Conservation (phyloP, 1,140 invertebrate species). For the Aphelenchoides besseyi region DNA sequence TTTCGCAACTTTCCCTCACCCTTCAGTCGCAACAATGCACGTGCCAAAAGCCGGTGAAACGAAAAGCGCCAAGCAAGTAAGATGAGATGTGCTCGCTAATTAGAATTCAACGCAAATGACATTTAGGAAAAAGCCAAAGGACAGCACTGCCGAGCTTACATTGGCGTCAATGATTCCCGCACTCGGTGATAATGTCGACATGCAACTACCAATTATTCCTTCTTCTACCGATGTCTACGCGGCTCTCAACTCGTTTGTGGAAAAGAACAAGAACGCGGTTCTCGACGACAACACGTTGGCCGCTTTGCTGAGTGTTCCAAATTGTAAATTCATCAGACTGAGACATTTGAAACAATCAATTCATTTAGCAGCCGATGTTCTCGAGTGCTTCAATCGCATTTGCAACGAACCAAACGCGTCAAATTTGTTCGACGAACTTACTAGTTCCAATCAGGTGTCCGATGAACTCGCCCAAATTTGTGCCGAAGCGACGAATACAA, state of each 20-base stretch:
- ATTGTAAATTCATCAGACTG: slow-evolving; percentile 17
- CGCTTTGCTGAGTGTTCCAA: slow-evolving; percentile 6
- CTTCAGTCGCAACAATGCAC: slow-evolving; percentile 33
- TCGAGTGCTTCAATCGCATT: slow-evolving; percentile 4
- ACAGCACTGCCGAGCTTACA: not conserved
- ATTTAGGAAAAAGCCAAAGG: slow-evolving; percentile 1
- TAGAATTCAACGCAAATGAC: not conserved
- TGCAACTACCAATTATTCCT: slow-evolving; percentile 30
- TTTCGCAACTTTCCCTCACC: slow-evolving; percentile 36
- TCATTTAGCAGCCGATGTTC: not conserved
- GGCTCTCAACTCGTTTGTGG: slow-evolving; percentile 46
- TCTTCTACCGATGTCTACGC: slow-evolving; percentile 43
- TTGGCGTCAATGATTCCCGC: not conserved
- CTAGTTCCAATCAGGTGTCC: not conserved
- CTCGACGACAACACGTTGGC: slow-evolving; percentile 4
- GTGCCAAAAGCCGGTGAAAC: slow-evolving; percentile 5
- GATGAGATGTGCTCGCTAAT: not conserved
- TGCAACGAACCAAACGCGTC: not conserved
- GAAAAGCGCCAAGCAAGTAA: slow-evolving; percentile 25
- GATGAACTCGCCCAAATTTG: slow-evolving; percentile 8
- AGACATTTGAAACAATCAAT: not conserved
- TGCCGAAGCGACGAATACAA: not conserved
- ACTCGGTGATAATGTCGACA: not conserved
- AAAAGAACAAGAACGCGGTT: slow-evolving; percentile 23
- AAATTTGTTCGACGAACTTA: not conserved